Base-by-base conservation (phyloP, 1,140 invertebrate species). In the Aphaenogaster rudis region DNA sequence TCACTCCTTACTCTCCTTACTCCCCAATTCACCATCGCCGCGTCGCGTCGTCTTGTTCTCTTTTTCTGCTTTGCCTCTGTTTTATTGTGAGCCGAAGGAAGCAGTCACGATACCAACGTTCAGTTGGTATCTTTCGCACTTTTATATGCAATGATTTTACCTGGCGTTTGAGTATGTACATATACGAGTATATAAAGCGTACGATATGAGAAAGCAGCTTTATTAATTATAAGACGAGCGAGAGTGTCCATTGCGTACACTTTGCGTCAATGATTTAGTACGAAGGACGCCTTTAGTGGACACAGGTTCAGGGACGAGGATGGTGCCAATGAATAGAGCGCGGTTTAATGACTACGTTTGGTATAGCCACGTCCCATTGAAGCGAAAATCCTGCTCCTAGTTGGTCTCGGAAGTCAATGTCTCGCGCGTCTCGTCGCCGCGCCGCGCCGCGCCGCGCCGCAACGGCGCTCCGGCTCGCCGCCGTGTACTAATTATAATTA, bases 401-500 rank as follows among this genome's bases (percentile, higher is more conserved):
- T 74, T 59, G 82, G 57, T 63, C 74, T 64, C 61, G 74, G 82
- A 79, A 86, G 74, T 86, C 61, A 79, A 76, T 66, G 72, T 79
- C 21, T 67, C 63, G 64, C 59, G 61, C 42, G 39, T 54, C 36
- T 85, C 81, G 59, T 54, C 82, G 82, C 50, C 28, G 28, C 28
- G 28, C 28, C 0, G 28, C 28, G 21, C 21, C 21, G 21, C 21
- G 28, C 0, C 28, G 28, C 28, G 28, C 28, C 48, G 69, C 69
- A 84, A 61, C 80, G 33, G 28, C 9, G 57, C 21, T 45, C 28
- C 21, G 17, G 39, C 52, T 52, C 45, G 72, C 59, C 52, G 57
- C 36, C 76, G 33, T 71, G 67, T 81, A 66, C 88, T 90, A 89
- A 90, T 89, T 90, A 90, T 89, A 89, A 90, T 89, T 89, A 90